Base-by-base conservation (phyloP, 2,113 vertebrate genomes). In the Ptilonorhynchus violaceus region DNA sequence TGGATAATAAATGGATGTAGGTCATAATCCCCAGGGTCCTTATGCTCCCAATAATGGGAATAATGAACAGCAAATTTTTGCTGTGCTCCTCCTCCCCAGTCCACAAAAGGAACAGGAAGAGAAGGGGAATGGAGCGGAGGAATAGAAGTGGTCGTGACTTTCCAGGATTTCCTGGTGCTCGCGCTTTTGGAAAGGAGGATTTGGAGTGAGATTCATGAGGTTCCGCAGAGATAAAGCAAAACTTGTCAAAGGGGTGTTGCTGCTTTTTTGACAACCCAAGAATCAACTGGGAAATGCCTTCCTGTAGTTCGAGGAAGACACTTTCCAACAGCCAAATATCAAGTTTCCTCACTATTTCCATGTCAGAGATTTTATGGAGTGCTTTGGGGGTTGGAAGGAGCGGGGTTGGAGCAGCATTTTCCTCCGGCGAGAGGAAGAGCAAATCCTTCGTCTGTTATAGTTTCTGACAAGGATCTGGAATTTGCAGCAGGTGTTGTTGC, bases 361-460 rank as follows among this genome's bases (percentile, higher is more conserved):
- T 12, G 6, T 39, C 69, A 49, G 47, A 10, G 47, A 42, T 33
- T 85, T 78, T 41, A 22, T 44, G 67, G 73, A 30, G 37, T 63
- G 68, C 84, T 75, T 33, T 42, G 47, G 73, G 68, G 28, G 60
- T 85, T 76, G 88, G 39, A 37, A 50, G 44, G 58, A 81, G 31
- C 42, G 10, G 28, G 23, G 13, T 3, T 72, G 35, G 66, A 95
- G 77, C 68, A 87, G n/a, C 44, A 5, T 76, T 77, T 82, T 87
- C 50, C 50, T 66, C 42, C 96, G 82, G 88, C 66, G 70, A 59
- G 77, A 74, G 70, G 20, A 62, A 76, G 39, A 22, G 52, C n/a
- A 92, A 87, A 87, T 77, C 84, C 90, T 73, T 55, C 20, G 31
- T 30, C 85, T 91, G 76, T 76, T 74, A 62, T 37, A 72, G 52